Conservation (phyloP, 2,888 invertebrate species). For the Lucinisca nassula region DNA sequence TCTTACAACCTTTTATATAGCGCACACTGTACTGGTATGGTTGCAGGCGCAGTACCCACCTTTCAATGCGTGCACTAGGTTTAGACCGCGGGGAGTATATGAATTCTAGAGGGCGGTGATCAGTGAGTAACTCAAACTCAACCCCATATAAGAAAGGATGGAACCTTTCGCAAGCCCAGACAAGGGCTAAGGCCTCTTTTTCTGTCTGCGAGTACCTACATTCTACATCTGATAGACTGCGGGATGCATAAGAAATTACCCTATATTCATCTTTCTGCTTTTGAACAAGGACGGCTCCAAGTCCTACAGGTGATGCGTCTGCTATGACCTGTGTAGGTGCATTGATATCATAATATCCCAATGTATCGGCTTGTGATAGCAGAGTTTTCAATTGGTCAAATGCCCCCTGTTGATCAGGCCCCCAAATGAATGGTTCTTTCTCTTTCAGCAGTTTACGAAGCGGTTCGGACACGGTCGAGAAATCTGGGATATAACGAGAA, state of each 20-base stretch:
- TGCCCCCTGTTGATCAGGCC: no score
- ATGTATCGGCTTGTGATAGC: no score
- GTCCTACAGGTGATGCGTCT: no score
- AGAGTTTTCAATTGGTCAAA: no score
- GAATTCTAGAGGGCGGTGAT: slow-evolving; percentile 49
- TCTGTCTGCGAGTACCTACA: slow-evolving; percentile 65
- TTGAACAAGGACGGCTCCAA: no score
- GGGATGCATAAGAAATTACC: slow-evolving; percentile 57
- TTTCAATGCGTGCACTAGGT: slow-evolving; percentile 73
- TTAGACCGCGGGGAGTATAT: slow-evolving; percentile 72
- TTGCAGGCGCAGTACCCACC: slow-evolving; percentile 71
- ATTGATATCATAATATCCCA: no score
- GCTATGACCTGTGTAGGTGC: no score
- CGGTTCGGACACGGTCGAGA: no score
- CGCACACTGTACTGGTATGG: slow-evolving; percentile 52
- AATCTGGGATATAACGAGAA: no score
- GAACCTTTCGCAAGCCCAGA: slow-evolving; percentile 76
- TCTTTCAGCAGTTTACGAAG: no score
- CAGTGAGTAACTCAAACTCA: slow-evolving; percentile 15
- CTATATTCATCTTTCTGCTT: no score
- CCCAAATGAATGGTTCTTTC: no score
- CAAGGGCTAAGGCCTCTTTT: slow-evolving; percentile 57
- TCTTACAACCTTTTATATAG: slow-evolving; percentile 44
- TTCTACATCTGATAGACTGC: slow-evolving; percentile 46
- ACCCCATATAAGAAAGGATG: slow-evolving; percentile 50